Base-by-base conservation (phyloP, 1,140 invertebrate genomes). In the Lethrus apterus region DNA sequence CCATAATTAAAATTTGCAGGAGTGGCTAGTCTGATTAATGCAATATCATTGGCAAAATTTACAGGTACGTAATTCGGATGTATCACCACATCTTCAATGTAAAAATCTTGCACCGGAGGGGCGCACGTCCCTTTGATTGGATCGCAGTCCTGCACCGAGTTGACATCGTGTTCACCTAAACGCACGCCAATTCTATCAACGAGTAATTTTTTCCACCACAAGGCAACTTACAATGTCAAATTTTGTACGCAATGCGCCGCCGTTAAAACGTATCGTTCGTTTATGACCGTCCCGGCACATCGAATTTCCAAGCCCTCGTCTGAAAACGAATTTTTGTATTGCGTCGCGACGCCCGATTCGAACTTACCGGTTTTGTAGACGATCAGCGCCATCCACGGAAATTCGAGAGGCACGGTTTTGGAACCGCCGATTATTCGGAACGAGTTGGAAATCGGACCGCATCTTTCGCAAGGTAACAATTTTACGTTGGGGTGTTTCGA, bases 241-340 rank as follows among this genome's bases (percentile, higher is more conserved):
- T 21, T 13, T n/a, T 7, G 15, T 43, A 75, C 58, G 48, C 75
- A 77, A 51, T 77, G 74, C 2, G 73, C 74, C 2, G 75, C 75
- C 8, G 73, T 75, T 11, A 77, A 34, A 4, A 77, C 62, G 50
- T 73, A 76, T 20, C 59, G 58, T 41, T 72, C 68, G 36, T 65
- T 74, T 56, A 78, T 75, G 13, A 78, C 54, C 19, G 70, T 68
- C 14, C 70, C 75, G 21, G 75, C 75, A 55, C 78, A 81, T 48
- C 75, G 70, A 51, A 77, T 70, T 36, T 67, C 57, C 4, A 50
- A 32, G 35, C 42, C 52, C n/a, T 51, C 45, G 5, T 33, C 53
- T 50, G 15, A 15, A 51, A 38, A 14, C 3, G 4, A 3, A 8
- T 7, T 17, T 38, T 17, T 17, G 4, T 38, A 38, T 17, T 44